A percentile compares a stretch with the other conserved stretches of the same genome.
Conservation (phyloP, 2,888 invertebrate genomes). For the Anthophora plumipes region DNA sequence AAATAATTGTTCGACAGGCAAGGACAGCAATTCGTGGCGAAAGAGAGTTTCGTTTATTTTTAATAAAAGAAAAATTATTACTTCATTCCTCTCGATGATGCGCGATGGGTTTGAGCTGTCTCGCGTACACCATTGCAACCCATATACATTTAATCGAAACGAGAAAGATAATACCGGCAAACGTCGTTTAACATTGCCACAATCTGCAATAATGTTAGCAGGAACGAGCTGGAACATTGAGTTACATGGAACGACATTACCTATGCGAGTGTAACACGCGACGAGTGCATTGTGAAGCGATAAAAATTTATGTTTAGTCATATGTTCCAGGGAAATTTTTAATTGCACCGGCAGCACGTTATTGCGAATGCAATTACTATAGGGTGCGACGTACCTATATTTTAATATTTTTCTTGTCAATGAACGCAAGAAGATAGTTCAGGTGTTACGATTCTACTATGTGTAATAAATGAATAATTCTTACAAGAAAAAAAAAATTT, state of each 20-base stretch:
- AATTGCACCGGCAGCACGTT: not conserved
- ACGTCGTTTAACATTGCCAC: slow-evolving; percentile 7
- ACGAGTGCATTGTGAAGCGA: slow-evolving; percentile 2
- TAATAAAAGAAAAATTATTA: not conserved
- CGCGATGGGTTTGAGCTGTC: not conserved
- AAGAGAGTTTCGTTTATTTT: too few relatives aligned
- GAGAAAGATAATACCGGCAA: slow-evolving; percentile 15
- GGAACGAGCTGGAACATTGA: slow-evolving; percentile 20
- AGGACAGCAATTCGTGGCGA: too few relatives aligned
- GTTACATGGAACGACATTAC: too few relatives aligned
- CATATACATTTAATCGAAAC: slow-evolving; percentile 6
- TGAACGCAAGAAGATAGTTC: not conserved
- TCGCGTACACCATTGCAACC: not conserved
- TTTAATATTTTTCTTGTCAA: not conserved
- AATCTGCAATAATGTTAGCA: slow-evolving; percentile 25
- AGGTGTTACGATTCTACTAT: not conserved
- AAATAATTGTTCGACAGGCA: too few relatives aligned
- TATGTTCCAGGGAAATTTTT: not conserved
- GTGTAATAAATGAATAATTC: too few relatives aligned
- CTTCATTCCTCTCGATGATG: slow-evolving; percentile 3
- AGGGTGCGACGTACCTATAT: not conserved
- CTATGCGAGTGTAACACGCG: slow-evolving; percentile 8
- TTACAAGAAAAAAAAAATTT: too few relatives aligned
- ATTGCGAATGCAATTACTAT: not conserved
- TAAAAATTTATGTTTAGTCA: slow-evolving; percentile 14